Evolutionary conservation across 2,888 invertebrate genomes (phyloP).

Genomic region (Sphaeridia pumilis): DNA sequence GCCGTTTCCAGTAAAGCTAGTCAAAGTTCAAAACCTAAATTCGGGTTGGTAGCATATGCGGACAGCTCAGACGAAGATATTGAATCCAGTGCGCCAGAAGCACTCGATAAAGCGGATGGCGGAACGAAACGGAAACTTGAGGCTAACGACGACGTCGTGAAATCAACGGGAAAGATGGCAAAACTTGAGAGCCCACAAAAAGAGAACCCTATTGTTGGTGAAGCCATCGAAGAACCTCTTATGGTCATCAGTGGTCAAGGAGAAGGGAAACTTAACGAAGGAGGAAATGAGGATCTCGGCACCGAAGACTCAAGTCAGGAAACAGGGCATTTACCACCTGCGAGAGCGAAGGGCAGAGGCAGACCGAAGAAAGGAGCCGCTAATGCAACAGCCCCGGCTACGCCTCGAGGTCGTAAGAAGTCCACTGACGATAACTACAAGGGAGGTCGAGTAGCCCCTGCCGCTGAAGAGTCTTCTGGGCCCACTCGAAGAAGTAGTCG

Average conservation of each 20-base stretch:
- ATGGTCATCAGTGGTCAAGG: constrained; percentile 61
- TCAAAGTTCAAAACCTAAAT: background rate
- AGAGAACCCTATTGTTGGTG: constrained; percentile 45
- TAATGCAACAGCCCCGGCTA: background rate
- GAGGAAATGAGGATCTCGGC: constrained; percentile 23
- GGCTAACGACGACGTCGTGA: constrained; percentile 2
- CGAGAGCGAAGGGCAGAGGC: constrained; percentile 1
- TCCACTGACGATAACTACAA: constrained; percentile 38
- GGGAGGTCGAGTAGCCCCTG: constrained; percentile 27
- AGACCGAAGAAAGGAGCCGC: constrained; percentile 1
- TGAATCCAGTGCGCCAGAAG: background rate
- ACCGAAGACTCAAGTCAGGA: constrained; percentile 45
- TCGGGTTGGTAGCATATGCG: constrained; percentile 8
- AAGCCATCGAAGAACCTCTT: constrained; percentile 60
- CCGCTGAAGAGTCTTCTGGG: constrained; percentile 37
- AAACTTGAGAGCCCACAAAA: background rate
- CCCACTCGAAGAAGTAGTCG: constrained; percentile 67
- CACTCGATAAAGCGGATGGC: background rate
- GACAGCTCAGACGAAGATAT: constrained; percentile 2
- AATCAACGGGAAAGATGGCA: background rate
- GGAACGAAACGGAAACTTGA: constrained; percentile 12
- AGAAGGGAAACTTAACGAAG: constrained; percentile 48
- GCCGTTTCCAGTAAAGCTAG: too few relatives aligned
- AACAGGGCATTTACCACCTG: constrained; percentile 36
- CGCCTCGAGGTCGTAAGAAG: constrained; percentile 40